phyloP scores from a whole-genome alignment of 1,140 invertebrate species.

The Chironomus tepperi region DNA sequence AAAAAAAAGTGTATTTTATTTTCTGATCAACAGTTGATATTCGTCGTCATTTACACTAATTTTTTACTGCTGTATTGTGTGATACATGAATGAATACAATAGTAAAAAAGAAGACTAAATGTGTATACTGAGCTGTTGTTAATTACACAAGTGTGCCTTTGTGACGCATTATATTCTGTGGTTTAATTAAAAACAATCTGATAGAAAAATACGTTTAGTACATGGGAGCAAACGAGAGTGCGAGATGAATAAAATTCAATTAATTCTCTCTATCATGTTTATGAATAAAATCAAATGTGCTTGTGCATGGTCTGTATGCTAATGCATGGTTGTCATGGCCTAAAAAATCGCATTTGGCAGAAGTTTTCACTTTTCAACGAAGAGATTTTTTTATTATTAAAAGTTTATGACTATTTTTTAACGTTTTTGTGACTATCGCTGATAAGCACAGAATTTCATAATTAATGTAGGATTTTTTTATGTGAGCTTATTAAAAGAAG shows the following conservation, averaged over 20 bases:
- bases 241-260: background rate
- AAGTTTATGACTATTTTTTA: background rate
- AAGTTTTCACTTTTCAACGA: background rate
- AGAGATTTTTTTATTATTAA: background rate
- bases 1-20: background rate
- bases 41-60: no score
- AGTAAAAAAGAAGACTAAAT: background rate
- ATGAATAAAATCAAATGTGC: background rate
- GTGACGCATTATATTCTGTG: background rate
- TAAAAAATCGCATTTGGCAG: background rate
- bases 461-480: no score
- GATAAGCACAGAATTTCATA: no score
- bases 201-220: background rate
- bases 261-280: background rate
- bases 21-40: background rate
- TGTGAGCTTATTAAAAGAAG: background rate
- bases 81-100: no score
- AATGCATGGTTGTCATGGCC: background rate
- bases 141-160: slow-evolving; percentile 12
- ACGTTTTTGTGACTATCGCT: background rate
- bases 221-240: background rate
- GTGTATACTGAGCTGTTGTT: background rate
- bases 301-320: background rate
- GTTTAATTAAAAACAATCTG: slow-evolving; percentile 14
- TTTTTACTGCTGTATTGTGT: no score